These are phyloP conservation scores for Oncorhynchus keta DNA, from an alignment of 2,113 vertebrate species.

Conservation along the genomic window DNA sequence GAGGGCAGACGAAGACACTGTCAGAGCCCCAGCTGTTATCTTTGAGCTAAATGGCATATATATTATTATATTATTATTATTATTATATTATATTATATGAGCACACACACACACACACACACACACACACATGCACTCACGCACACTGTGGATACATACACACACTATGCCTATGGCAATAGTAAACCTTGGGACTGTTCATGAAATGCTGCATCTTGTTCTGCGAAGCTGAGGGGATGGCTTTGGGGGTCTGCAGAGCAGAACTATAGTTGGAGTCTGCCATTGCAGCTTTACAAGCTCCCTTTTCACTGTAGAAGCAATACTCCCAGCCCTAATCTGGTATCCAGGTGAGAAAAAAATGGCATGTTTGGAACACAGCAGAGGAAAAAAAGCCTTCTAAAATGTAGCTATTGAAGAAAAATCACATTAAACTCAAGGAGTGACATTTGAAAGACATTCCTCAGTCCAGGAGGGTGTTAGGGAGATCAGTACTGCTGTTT, in stretches of 20 bases:
- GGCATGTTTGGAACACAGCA: not conserved
- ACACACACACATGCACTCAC: not conserved
- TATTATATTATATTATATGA: too few relatives aligned
- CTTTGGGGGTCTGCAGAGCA: constrained; percentile 26
- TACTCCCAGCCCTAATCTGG: not conserved
- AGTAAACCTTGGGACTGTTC: constrained; percentile 53
- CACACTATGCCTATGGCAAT: constrained; percentile 37
- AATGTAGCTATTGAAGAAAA: not conserved
- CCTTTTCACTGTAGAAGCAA: constrained; percentile 55
- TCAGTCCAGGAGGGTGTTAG: not conserved
- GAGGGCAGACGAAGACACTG: not conserved
- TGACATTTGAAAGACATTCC: not conserved
- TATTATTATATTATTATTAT: too few relatives aligned
- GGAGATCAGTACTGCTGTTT: too few relatives aligned
- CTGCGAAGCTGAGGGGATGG: constrained; percentile 38
- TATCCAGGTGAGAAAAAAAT: not conserved
- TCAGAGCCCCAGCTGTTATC: constrained; percentile 47
- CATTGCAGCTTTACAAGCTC: constrained; percentile 43
- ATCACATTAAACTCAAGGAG: not conserved
- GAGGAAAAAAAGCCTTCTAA: not conserved
- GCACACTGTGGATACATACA: not conserved
- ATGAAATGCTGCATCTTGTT: constrained; percentile 53
- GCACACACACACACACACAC: constrained; percentile 14
- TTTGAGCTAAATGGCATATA: too few relatives aligned
- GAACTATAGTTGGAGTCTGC: constrained; percentile 36